Percentiles rank a stretch among this genome's conserved stretches.
Evolutionary conservation across 2,113 vertebrate species (phyloP).

Genomic region (Lophochroa leadbeateri): DNA sequence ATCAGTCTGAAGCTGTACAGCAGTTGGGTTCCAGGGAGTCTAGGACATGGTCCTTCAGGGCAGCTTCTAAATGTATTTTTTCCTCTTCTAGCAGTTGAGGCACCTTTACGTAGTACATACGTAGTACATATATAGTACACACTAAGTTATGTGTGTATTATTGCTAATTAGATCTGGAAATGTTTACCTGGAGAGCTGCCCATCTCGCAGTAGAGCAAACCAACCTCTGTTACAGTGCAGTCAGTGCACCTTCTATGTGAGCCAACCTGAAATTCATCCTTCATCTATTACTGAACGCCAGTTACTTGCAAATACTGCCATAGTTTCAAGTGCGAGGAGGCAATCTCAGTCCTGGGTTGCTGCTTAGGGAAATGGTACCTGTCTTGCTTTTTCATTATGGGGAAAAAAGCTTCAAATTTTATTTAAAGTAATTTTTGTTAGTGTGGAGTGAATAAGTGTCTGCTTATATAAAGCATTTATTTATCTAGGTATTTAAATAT

Average conservation of each 20-base stretch:
- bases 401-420: not conserved
- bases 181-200: not conserved
- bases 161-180: not conserved
- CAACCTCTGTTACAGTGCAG: not conserved
- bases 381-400: not conserved
- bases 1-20: not conserved
- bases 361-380: not conserved
- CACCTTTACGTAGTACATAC: not conserved
- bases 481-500: not conserved
- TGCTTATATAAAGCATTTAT: not conserved
- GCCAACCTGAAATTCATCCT: not conserved
- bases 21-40: not conserved
- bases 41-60: not conserved
- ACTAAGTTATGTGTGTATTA: not conserved
- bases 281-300: not conserved
- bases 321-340: not conserved
- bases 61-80: not conserved
- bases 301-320: not conserved
- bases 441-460: not conserved
- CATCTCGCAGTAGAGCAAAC: not conserved
- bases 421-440: not conserved
- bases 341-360: not conserved
- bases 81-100: not conserved
- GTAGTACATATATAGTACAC: not conserved
- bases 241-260: not conserved